Evolutionary conservation across 2,797 vertebrate genomes (phyloP), one percentile per base, ranked within the genome.

Genomic region (Melanotaenia pygmaea): DNA sequence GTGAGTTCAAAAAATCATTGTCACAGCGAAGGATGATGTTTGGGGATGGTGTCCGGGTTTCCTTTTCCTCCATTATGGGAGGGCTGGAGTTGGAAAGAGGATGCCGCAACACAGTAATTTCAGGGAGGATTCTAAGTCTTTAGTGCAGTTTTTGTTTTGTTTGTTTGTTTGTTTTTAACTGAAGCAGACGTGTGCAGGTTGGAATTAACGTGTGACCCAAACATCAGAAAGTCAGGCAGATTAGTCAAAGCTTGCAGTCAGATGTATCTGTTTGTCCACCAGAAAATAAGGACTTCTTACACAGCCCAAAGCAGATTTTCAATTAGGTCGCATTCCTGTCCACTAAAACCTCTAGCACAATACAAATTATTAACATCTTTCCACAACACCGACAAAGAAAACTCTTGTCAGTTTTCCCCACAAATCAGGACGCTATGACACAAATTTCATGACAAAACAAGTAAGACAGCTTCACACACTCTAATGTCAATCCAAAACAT

Each of bases 11-110:
- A 90, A 96, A 96, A 58, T 95, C 92, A 56, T 97, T 98, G 54
- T 98, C 95, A 67, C 91, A 89, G 66, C 94, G 96, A 51, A 97
- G 96, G 86, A 98, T 93, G 85, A 97, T 97, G 82, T 94, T 95
- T 3, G 93, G 91, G 11, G 86, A 88, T 0, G 88, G 86, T 0
- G 89, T 77, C 85, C 94, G 83, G 2, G 10, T 74, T 79, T 94
- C 94, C 74, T 92, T 90, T 37, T 88, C 88, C 74, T 95, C 95
- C 80, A 73, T 90, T 70, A 86, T 91, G 45, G 86, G 78, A 64
- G 77, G 71, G 79, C 90, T 94, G 77, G 54, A 73, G 78, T 91
- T 87, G 80, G 72, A 81, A 63, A 85, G 0, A 67, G 79, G 72
- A 84, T 11, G 61, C 65, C 7, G 72, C 20, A 34, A 74, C 38